Evolutionary conservation across 2,113 vertebrate genomes (phyloP).

Genomic region (Boulengeromyrus knoepffleri): DNA sequence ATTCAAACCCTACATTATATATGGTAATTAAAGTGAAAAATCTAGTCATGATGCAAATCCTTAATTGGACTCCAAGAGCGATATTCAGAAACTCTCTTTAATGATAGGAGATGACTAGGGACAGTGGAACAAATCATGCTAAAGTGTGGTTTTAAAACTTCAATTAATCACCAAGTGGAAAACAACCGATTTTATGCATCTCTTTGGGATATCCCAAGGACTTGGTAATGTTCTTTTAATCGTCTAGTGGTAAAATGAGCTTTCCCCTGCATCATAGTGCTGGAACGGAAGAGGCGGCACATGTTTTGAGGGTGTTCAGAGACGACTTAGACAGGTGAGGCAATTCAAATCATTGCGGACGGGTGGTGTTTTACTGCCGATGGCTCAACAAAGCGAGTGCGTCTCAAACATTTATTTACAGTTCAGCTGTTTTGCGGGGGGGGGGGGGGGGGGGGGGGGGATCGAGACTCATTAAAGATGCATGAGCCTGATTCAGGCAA

Average conservation of each 20-base stretch:
- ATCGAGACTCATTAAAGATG: neutral
- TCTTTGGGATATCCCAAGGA: conserved; percentile 90
- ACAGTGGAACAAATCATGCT: conserved; percentile 97
- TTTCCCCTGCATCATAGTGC: conserved; percentile 40
- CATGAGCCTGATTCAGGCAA: neutral
- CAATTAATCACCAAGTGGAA: conserved; percentile 97
- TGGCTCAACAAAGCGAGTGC: neutral
- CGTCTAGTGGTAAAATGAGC: conserved; percentile 81
- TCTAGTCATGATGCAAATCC: conserved; percentile 99
- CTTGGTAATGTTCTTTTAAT: conserved; percentile 99
- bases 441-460: neutral
- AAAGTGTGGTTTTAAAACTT: conserved; percentile 89
- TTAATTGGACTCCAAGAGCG: conserved; percentile 99
- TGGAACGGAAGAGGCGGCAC: conserved; percentile 44
- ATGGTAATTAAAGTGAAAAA: conserved; percentile 99
- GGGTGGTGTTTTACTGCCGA: neutral
- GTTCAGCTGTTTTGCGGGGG: neutral
- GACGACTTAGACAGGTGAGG: neutral
- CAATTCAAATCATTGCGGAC: neutral
- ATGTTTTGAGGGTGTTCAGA: conserved; percentile 37
- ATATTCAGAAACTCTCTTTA: conserved; percentile 99
- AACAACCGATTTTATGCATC: conserved; percentile 95
- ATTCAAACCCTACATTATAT: conserved; percentile 88
- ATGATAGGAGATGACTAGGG: conserved; percentile 99
- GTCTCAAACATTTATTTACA: neutral